Evolutionary conservation across 2,888 invertebrate species (phyloP).

Genomic region (Carterocephalus palaemon): DNA sequence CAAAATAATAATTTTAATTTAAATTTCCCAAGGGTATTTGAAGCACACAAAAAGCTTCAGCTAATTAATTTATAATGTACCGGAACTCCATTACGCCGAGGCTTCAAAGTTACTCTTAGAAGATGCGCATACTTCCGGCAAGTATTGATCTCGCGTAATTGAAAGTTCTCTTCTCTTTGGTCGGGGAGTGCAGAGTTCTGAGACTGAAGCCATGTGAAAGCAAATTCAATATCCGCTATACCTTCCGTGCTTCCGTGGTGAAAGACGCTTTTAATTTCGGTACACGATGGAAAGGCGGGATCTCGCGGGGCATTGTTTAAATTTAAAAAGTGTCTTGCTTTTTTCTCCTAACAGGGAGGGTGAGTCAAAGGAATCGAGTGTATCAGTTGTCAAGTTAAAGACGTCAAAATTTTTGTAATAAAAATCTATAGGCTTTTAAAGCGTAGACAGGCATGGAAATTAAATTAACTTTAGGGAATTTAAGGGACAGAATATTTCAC

Average conservation of each 20-base stretch:
- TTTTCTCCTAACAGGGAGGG: conserved; percentile 4
- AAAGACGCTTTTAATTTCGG: conserved; percentile 17
- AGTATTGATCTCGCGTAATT: conserved; percentile 23
- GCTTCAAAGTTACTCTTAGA: conserved; percentile 17
- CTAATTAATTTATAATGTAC: conserved; percentile 17
- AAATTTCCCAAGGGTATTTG: too few relatives aligned
- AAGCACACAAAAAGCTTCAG: background rate
- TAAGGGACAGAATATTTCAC: too few relatives aligned
- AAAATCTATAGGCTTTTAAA: conserved; percentile 1
- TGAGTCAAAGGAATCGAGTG: conserved; percentile 11
- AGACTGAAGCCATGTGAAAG: conserved; percentile 18
- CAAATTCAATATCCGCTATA: conserved; percentile 22
- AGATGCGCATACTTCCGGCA: conserved; percentile 21
- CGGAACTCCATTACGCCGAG: conserved; percentile 15
- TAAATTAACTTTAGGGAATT: too few relatives aligned
- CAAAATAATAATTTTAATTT: too few relatives aligned
- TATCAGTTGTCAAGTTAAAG: conserved; percentile 17
- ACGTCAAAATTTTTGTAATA: conserved; percentile 10
- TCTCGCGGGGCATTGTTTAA: conserved; percentile 12
- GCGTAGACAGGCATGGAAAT: too few relatives aligned
- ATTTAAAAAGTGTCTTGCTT: conserved; percentile 18
- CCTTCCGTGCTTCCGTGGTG: conserved; percentile 15
- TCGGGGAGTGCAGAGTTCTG: conserved; percentile 13
- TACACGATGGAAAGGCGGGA: conserved; percentile 6
- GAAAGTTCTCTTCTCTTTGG: conserved; percentile 22